Base-by-base conservation (phyloP, 35 echinoderm and acorn worm species). In the Apostichopus californicus region DNA sequence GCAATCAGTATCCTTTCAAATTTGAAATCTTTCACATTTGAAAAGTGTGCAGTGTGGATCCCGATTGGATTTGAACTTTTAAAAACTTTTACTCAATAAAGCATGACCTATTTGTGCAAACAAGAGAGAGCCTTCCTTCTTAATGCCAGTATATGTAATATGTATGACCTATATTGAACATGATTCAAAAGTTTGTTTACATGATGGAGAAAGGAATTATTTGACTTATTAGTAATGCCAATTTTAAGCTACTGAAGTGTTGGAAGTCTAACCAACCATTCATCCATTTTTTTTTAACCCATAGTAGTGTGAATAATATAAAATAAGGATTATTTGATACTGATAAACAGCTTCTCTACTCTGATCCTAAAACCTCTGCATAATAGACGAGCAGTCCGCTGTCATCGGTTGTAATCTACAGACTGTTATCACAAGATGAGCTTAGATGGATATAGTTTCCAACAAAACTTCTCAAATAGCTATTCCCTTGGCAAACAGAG, bases 371-470 rank as follows among this genome's bases (percentile, higher is more conserved):
- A 46, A 68, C 10, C 11, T 5, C 64, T 68, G 64, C 2, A 17
- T 68, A 7, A 11, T 54, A 83, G 80, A 55, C 18, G n/a, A 56
- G 55, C 55, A 3, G 17, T 53, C 53, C 20, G 13, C 52, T 83
- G 80, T 83, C 80, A 12, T 83, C 28, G 28, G 28, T 34, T 83
- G 80, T 55, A 34, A 83, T 83, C 25, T 8, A 83, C 55, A 18
- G 55, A 15, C 46, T 83, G 80, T 83, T 83, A 54, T 83, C 53
- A 83, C 17, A 83, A 83, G 80, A 55, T 83, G 80, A 55, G 17
- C 55, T 83, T 56, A 55, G 34, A 83, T n/a, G 52, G 80, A 14
- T 83, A 83, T 14, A 17, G 34, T 83, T 83, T 56, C 34, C 80
- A 83, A 10, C 8, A 55, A 83, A 53, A 3, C n/a, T 53, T 83